Evolutionary conservation across 2,113 vertebrate species (phyloP).

Genomic region (Sorex araneus): DNA sequence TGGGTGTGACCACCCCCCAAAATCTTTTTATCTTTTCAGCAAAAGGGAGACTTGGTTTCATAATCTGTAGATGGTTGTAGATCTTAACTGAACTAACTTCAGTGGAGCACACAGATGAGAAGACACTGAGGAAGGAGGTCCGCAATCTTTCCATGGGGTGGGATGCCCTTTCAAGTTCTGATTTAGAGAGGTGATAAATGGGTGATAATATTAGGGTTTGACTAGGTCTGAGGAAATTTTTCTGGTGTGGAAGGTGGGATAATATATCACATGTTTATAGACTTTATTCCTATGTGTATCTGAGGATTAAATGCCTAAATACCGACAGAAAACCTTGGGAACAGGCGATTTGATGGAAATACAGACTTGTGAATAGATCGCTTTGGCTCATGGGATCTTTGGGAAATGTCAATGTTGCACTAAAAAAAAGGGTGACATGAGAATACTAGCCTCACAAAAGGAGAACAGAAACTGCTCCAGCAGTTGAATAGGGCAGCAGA

Average conservation of each 20-base stretch:
- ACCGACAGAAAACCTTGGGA: constrained; percentile 2
- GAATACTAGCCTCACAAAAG: background rate
- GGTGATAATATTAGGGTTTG: background rate
- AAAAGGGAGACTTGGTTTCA: background rate
- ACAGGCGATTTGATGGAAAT: background rate
- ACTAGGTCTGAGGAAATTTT: background rate
- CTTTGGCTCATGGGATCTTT: constrained; percentile 10
- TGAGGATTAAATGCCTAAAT: constrained; percentile 17
- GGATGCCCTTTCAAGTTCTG: background rate
- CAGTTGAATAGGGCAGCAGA: background rate
- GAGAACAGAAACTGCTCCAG: background rate
- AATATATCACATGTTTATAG: constrained; percentile 9
- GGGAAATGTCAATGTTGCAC: background rate
- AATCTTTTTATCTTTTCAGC: no score
- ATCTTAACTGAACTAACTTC: background rate
- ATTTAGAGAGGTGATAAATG: background rate
- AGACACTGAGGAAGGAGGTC: background rate
- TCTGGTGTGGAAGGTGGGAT: background rate
- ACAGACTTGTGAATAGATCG: constrained; percentile 34
- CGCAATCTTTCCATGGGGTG: background rate
- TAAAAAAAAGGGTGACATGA: background rate
- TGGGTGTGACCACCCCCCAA: no score
- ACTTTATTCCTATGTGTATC: background rate
- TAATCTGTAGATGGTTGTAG: background rate
- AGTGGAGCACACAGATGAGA: background rate